phyloP scores from a whole-genome alignment of 2,888 invertebrate genomes.

The Scelioninae gen. 1 region DNA sequence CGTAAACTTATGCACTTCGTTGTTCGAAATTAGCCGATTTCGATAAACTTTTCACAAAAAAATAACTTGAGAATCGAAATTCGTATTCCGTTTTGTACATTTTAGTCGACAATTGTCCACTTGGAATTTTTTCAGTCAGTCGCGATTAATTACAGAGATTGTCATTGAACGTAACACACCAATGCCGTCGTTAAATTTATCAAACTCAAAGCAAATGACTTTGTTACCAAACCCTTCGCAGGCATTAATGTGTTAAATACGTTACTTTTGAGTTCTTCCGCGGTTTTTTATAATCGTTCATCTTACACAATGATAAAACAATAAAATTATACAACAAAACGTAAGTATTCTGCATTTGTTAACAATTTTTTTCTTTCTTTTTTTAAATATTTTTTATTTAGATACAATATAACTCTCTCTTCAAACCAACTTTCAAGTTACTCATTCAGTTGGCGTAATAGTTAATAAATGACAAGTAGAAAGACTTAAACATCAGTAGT shows the following conservation, averaged over 20 bases:
- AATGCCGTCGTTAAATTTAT: constrained; percentile 46
- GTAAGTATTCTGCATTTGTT: constrained; percentile 66
- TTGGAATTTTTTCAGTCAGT: constrained; percentile 35
- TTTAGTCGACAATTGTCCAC: constrained; percentile 28
- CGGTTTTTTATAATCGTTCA: constrained; percentile 41
- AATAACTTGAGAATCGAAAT: neutral
- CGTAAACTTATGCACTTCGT: constrained; percentile 29
- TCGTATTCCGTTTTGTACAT: constrained; percentile 28
- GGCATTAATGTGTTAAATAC: constrained; percentile 62
- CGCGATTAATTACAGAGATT: constrained; percentile 57
- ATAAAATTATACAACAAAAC: constrained; percentile 65
- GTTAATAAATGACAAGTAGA: constrained; percentile 24
- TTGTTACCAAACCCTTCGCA: constrained; percentile 25
- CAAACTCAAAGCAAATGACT: constrained; percentile 37
- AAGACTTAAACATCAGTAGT: constrained; percentile 43
- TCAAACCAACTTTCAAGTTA: constrained; percentile 43
- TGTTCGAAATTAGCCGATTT: constrained; percentile 14
- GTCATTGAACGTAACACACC: constrained; percentile 58
- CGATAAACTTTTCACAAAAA: neutral
- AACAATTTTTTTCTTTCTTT: constrained; percentile 46
- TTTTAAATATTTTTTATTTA: constrained; percentile 21
- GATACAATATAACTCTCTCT: constrained; percentile 39
- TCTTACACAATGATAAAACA: constrained; percentile 52
- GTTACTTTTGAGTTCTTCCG: constrained; percentile 32
- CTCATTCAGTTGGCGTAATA: neutral